Conservation (phyloP, 2,113 vertebrate genomes). For the Zonotrichia leucophrys region DNA sequence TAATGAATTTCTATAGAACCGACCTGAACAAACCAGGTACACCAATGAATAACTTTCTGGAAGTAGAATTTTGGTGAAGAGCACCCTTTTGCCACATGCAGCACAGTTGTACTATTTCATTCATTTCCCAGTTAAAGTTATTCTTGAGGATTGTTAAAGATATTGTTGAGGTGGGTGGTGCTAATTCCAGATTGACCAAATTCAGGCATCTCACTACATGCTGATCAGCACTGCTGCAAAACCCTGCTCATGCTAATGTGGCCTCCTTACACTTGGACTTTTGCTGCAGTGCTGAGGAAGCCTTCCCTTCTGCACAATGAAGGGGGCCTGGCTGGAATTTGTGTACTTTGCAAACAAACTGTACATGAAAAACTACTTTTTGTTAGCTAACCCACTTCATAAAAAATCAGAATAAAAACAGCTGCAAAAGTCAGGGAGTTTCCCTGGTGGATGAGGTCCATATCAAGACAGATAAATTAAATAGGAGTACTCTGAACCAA, state of each 20-base stretch:
- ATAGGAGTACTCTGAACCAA: not conserved
- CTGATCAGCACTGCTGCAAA: not conserved
- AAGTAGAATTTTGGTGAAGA: not conserved
- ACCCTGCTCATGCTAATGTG: not conserved
- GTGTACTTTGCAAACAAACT: not conserved
- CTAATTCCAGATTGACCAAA: not conserved
- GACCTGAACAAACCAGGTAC: not conserved
- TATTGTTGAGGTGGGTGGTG: not conserved
- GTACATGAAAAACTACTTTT: not conserved
- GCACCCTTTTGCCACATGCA: not conserved
- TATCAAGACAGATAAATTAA: constrained; percentile 13
- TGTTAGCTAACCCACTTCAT: not conserved
- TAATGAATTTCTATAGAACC: not conserved
- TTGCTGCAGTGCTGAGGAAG: not conserved
- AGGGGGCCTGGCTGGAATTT: not conserved
- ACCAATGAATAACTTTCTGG: not conserved
- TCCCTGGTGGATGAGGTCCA: not conserved
- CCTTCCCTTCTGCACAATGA: constrained; percentile 2
- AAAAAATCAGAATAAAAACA: constrained; percentile 4
- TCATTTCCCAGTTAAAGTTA: not conserved
- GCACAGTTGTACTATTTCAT: not conserved
- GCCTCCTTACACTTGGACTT: not conserved
- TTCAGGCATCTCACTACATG: not conserved
- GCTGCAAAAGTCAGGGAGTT: not conserved
- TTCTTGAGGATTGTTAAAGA: not conserved